These are phyloP conservation scores for Sycophila sp. DNA, from an alignment of 1,140 invertebrate species.

Conservation along the genomic window DNA sequence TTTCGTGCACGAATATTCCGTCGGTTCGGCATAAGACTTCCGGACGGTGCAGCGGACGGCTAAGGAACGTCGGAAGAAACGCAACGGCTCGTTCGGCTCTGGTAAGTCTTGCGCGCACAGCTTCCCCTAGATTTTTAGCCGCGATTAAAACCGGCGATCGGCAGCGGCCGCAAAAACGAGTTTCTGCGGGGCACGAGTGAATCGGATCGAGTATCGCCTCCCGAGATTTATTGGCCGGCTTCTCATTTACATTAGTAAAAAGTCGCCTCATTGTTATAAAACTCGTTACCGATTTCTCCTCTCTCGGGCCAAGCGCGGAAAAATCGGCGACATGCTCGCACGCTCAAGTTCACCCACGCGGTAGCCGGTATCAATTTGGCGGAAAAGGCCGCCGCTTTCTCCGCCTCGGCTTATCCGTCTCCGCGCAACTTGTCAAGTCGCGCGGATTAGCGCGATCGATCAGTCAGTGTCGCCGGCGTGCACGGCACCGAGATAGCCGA, in stretches of 20 bases:
- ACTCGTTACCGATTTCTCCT: too few relatives aligned
- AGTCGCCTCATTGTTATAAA: too few relatives aligned
- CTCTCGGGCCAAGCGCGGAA: too few relatives aligned
- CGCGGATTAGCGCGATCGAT: background rate
- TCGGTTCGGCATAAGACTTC: background rate
- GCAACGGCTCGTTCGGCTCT: slow-evolving; percentile 22
- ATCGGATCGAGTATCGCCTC: background rate
- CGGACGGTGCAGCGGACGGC: background rate
- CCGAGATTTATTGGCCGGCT: background rate
- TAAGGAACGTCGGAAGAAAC: background rate
- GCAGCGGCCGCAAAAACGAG: background rate
- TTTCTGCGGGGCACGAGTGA: background rate
- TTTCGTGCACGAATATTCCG: too few relatives aligned
- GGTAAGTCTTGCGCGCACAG: background rate
- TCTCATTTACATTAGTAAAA: too few relatives aligned
- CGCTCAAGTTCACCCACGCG: background rate
- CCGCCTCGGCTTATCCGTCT: too few relatives aligned
- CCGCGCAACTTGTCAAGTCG: too few relatives aligned
- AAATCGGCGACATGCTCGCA: background rate
- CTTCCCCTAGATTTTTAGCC: slow-evolving; percentile 6
- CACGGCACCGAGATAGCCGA: too few relatives aligned
- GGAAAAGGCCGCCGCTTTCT: too few relatives aligned
- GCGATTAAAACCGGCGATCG: background rate
- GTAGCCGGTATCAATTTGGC: too few relatives aligned
- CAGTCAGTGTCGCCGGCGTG: background rate